phyloP scores from a whole-genome alignment of 2,888 invertebrate genomes.

The Halictus ligatus region DNA sequence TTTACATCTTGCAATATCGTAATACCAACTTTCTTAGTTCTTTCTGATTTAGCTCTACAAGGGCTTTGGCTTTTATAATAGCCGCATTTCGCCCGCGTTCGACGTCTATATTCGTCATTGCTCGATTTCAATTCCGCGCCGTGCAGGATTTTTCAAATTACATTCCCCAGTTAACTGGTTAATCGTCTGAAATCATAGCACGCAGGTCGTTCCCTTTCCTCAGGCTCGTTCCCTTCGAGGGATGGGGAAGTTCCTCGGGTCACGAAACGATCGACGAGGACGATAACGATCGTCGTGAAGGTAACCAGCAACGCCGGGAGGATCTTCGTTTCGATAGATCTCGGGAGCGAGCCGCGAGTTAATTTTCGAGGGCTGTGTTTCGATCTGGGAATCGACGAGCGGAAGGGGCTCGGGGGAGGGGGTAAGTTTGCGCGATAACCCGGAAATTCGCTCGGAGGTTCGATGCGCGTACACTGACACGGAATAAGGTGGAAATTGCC shows the following conservation, averaged over 20 bases:
- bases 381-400: background rate
- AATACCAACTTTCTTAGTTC: no score
- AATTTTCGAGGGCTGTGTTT: background rate
- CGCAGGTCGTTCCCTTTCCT: no score
- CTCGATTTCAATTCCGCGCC: no score
- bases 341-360: background rate
- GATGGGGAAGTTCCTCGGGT: background rate
- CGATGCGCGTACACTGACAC: slow-evolving; percentile 23
- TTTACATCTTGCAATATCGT: no score
- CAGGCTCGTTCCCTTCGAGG: no score
- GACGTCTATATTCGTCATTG: no score
- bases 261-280: background rate
- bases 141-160: no score
- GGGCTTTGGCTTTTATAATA: no score
- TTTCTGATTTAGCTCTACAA: no score
- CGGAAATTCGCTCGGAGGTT: background rate
- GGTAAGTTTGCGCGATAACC: background rate
- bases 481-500: slow-evolving; percentile 49
- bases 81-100: no score
- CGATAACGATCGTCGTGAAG: background rate
- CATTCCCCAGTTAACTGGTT: no score
- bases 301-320: background rate
- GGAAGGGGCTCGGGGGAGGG: background rate
- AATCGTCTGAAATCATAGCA: no score
- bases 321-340: background rate